These are phyloP conservation scores for Diprion similis DNA, from an alignment of 1,140 invertebrate genomes.

Conservation along the genomic window DNA sequence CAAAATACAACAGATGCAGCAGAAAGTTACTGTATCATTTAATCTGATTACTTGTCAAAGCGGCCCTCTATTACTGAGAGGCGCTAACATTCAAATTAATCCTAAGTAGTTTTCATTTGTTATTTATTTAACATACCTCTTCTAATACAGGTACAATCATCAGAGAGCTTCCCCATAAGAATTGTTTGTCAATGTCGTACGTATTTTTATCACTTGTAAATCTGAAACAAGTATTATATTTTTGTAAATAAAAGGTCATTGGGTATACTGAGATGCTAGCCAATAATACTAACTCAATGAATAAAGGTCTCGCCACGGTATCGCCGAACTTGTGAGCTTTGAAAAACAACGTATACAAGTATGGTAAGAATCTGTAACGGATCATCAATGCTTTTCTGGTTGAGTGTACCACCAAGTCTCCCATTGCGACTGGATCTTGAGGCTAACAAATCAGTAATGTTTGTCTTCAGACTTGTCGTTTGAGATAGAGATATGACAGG, in stretches of 20 bases:
- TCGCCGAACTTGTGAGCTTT: constrained; percentile 73
- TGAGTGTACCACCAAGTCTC: constrained; percentile 70
- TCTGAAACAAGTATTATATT: constrained; percentile 56
- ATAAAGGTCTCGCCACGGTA: constrained; percentile 79
- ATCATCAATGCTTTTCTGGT: constrained; percentile 69
- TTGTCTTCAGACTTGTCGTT: no score
- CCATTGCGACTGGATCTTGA: constrained; percentile 81
- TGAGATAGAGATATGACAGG: no score
- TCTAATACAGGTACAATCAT: constrained; percentile 80
- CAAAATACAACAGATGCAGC: no score
- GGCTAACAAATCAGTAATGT: constrained; percentile 60
- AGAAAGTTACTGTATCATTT: no score
- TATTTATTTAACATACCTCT: constrained; percentile 56
- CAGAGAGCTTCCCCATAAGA: constrained; percentile 78
- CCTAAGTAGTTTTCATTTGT: no score
- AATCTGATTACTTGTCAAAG: no score
- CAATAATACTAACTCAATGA: constrained; percentile 75
- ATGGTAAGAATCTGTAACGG: constrained; percentile 80
- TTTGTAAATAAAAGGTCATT: background rate
- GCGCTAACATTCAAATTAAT: no score
- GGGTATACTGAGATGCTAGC: background rate
- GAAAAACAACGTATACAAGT: constrained; percentile 84
- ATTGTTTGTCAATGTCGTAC: constrained; percentile 78
- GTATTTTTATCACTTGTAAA: constrained; percentile 72
- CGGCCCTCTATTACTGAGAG: no score